phyloP scores from a whole-genome alignment of 2,797 vertebrate genomes.

The Clarias pachynema region DNA sequence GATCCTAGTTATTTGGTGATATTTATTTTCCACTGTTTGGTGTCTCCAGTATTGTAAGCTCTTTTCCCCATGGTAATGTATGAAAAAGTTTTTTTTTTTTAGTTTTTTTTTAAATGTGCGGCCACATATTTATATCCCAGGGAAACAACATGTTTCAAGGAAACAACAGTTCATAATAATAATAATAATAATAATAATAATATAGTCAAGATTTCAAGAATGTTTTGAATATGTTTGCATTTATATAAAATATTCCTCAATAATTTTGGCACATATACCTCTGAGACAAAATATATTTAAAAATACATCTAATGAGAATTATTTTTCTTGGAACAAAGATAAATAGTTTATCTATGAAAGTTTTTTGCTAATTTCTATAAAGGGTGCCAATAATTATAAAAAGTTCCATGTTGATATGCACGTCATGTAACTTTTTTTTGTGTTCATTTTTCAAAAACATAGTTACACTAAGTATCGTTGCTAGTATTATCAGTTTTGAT shows the following conservation, averaged over 20 bases:
- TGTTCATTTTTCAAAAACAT: background rate
- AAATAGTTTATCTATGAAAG: background rate
- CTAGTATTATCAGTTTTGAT: slow-evolving; percentile 58
- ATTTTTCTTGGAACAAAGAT: background rate
- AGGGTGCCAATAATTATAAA: slow-evolving; percentile 33
- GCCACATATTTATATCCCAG: slow-evolving; percentile 21
- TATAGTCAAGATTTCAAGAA: background rate
- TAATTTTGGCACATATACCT: slow-evolving; percentile 1
- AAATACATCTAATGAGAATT: background rate
- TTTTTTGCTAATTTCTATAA: slow-evolving; percentile 3
- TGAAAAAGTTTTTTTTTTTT: background rate
- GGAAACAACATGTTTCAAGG: slow-evolving; percentile 2
- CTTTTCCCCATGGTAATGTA: background rate
- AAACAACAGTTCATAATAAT: background rate
- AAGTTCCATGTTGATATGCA: slow-evolving; percentile 53
- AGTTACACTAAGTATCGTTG: slow-evolving; percentile 52
- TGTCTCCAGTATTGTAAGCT: background rate
- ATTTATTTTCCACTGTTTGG: background rate
- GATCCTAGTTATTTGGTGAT: background rate
- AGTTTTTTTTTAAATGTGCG: background rate
- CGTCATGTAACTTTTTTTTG: slow-evolving; percentile 49
- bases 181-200: background rate
- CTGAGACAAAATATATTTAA: background rate
- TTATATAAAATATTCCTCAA: slow-evolving; percentile 21
- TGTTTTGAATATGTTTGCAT: background rate